Evolutionary conservation across 1,140 invertebrate genomes (phyloP).

Genomic region (Bemisia tabaci): DNA sequence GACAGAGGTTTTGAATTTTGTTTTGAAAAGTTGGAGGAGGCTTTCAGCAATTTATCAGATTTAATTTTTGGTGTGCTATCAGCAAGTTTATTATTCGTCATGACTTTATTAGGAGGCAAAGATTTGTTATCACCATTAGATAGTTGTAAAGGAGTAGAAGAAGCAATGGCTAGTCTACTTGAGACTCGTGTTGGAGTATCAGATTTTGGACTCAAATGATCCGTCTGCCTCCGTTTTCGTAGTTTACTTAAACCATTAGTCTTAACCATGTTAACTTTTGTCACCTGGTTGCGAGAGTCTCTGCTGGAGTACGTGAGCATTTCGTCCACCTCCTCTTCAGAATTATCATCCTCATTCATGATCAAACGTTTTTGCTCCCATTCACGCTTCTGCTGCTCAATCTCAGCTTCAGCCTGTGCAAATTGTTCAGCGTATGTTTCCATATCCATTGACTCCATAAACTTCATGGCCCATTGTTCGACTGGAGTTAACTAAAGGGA

Average conservation of each 20-base stretch:
- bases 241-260: constrained; percentile 15
- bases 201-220: not conserved
- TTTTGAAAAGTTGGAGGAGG: too few species aligned
- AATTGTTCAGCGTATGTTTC: constrained; percentile 71
- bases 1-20: not conserved
- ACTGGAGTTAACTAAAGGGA: constrained; percentile 66
- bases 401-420: constrained; percentile 75
- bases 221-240: constrained; percentile 1
- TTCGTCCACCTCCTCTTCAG: constrained; percentile 35
- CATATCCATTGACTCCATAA: constrained; percentile 77
- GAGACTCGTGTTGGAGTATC: not conserved
- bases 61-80: too few species aligned
- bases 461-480: constrained; percentile 84
- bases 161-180: not conserved
- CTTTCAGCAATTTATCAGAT: too few species aligned
- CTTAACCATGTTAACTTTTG: constrained; percentile 26
- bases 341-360: constrained; percentile 32
- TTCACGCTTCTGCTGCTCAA: constrained; percentile 81
- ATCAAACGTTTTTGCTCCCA: constrained; percentile 61
- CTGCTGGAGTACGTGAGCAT: constrained; percentile 53
- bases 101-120: too few species aligned
- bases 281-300: constrained; percentile 68
- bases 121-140: not conserved
- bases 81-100: too few species aligned
- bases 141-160: not conserved